A percentile compares a stretch with the other conserved stretches of the same genome.
These are phyloP conservation scores for Blastobasis lacticolella DNA, from an alignment of 2,888 invertebrate genomes.

Conservation along the genomic window DNA sequence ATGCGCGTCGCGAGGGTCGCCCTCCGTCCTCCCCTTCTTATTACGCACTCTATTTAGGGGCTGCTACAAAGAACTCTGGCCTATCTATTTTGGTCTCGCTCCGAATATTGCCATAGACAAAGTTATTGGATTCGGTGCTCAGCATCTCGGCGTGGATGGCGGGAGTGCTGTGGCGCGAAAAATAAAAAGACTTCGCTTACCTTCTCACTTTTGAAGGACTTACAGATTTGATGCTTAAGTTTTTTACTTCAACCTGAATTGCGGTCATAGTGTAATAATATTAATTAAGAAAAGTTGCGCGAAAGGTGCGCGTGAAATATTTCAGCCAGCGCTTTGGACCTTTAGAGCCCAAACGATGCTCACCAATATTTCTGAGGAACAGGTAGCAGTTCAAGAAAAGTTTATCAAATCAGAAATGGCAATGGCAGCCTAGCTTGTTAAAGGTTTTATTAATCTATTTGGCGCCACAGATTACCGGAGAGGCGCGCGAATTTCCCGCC, in stretches of 20 bases:
- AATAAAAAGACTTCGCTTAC: slow-evolving; percentile 10
- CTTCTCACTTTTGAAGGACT: not conserved
- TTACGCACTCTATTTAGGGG: slow-evolving; percentile 73
- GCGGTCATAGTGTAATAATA: too few species aligned
- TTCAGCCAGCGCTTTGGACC: too few species aligned
- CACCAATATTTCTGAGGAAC: too few species aligned
- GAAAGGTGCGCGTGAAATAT: too few species aligned
- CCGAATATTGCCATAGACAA: slow-evolving; percentile 63
- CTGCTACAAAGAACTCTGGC: slow-evolving; percentile 64
- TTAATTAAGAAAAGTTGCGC: too few species aligned
- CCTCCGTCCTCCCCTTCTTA: slow-evolving; percentile 62
- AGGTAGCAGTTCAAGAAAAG: too few species aligned
- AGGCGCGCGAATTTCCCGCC: slow-evolving; percentile 19
- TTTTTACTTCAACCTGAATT: too few species aligned
- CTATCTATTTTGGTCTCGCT: slow-evolving; percentile 68
- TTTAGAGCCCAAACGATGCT: too few species aligned
- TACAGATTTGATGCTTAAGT: too few species aligned
- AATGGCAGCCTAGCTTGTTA: too few species aligned
- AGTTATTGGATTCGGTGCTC: slow-evolving; percentile 54
- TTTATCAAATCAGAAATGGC: too few species aligned
- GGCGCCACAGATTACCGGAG: slow-evolving; percentile 24
- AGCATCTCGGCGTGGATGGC: slow-evolving; percentile 20
- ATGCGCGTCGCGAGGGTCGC: slow-evolving; percentile 50
- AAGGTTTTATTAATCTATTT: slow-evolving; percentile 13
- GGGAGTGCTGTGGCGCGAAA: slow-evolving; percentile 19